Base-by-base conservation (phyloP, 2,888 invertebrate genomes). In the Athalia cordata region DNA sequence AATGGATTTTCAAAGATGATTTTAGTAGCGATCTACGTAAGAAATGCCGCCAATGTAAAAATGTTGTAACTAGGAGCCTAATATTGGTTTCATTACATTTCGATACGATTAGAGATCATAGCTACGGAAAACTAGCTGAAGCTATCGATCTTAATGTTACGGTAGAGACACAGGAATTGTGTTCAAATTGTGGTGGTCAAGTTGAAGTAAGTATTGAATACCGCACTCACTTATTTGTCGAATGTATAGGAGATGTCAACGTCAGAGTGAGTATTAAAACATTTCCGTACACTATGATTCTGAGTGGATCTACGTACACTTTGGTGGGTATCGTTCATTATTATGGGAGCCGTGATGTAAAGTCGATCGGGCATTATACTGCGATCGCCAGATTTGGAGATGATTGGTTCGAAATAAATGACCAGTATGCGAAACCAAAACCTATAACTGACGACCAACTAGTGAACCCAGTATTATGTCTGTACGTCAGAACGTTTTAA, bases 201-300 rank as follows among this genome's bases (percentile, higher is more conserved):
- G 52, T 59, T 72, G 8, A 64, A 61, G 52, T 72, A 47, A 62
- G 55, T n/a, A 9, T 78, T 9, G 47, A 78, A 11, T 78, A 78
- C 57, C 72, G 78, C 64, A 45, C 72, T 49, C 64, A 78, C 52
- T 43, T 78, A 29, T 64, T 72, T 29, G 45, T 78, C 29, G 78
- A 78, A 57, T 78, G 78, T 13, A 78, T 78, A n/a, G 74, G 75
- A 55, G 68, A 66, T 45, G 47, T 5, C 13, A 49, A 49, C 45
- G 49, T n/a, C 64, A 47, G 45, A 49, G 9, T 66, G 6, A 50
- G 8, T 7, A 13, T 66, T 15, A 49, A 47, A 66, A 66, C 49
- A 66, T 66, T 66, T 49, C 66, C 66, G 49, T 49, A 15, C 49
- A 66, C n/a, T 45, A 66, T 66, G 8, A 13, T 45, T 49, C 13